A percentile compares a stretch with the other conserved stretches of the same genome.
These are phyloP conservation scores for Pseudomyrmex gracilis DNA, from an alignment of 1,140 invertebrate species.

Conservation along the genomic window DNA sequence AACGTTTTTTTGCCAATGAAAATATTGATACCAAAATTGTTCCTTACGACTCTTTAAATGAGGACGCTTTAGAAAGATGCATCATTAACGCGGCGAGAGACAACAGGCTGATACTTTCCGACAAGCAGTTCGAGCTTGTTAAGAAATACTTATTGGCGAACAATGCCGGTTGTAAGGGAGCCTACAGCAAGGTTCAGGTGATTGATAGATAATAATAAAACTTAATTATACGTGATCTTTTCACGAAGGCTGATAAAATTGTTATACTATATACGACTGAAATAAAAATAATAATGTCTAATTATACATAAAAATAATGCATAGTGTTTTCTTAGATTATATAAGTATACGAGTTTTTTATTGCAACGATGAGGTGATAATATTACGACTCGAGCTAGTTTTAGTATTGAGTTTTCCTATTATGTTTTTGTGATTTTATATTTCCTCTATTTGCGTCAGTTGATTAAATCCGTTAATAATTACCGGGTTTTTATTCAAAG, in stretches of 20 bases:
- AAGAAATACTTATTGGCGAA: conserved; percentile 66
- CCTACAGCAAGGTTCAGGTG: conserved; percentile 80
- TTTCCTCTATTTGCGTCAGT: not conserved
- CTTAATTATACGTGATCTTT: not conserved
- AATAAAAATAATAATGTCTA: not conserved
- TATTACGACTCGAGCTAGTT: not conserved
- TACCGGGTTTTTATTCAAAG: not conserved
- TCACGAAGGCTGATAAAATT: not conserved
- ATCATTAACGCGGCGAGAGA: conserved; percentile 75
- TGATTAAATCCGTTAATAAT: not conserved
- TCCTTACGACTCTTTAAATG: conserved; percentile 68
- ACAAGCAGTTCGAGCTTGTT: conserved; percentile 70
- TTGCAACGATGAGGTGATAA: not conserved
- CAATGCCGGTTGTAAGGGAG: conserved; percentile 82
- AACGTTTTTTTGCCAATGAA: conserved; percentile 56
- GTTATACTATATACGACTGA: not conserved
- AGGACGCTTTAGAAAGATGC: conserved; percentile 74
- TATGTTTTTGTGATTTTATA: not conserved
- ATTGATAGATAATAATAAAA: conserved; percentile 49
- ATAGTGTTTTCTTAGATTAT: too few relatives aligned
- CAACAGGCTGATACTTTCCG: conserved; percentile 64
- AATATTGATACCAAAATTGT: conserved; percentile 69
- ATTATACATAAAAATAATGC: too few relatives aligned
- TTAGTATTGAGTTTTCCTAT: too few relatives aligned
- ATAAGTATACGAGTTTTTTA: not conserved